Base-by-base conservation (phyloP, 2,888 invertebrate genomes). In the Lamproptera curius region DNA sequence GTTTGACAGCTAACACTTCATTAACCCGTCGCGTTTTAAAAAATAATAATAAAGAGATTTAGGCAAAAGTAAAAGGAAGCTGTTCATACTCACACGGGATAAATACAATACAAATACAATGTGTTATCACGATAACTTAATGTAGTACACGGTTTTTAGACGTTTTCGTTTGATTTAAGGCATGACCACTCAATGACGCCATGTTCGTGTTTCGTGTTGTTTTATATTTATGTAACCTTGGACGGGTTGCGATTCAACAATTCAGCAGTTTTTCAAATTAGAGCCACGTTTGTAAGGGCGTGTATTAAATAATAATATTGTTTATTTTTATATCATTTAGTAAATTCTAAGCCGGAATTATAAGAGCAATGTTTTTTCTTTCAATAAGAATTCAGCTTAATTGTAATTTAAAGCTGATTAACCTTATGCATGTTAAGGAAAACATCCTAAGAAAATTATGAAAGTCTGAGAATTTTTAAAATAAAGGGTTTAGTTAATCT, bases 101-200 rank as follows among this genome's bases (percentile, higher is more conserved):
- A 46, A 74, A 57, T 44, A 76, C 16, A 50, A 63, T 61, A 67
- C 66, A 77, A 63, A 67, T 76, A 78, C n/a, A n/a, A n/a, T n/a
- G n/a, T n/a, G n/a, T n/a, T n/a, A 77, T 61, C 55, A 73, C 57
- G 52, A 76, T 44, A 57, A 59, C 75, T 62, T 56, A 69, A 55
- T 65, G 64, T 66, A 68, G 70, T 59, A 58, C 61, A 52, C 63
- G 61, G 64, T 76, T 71, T 84, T 58, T 58, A 71, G 59, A 86
- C 85, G 86, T 72, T 79, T 85, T 61, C 65, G 62, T 57, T 61
- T 39, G 16, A 52, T 52, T 55, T 53, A 55, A 56, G 53, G 53
- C 58, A 50, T 57, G 52, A 56, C 28, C 46, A 10, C 20, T 35
- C 53, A 58, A 61, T 64, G 56, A 62, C 60, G 61, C 66, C 53